phyloP scores from a whole-genome alignment of 2,797 vertebrate species.

The Liparis tanakae region DNA sequence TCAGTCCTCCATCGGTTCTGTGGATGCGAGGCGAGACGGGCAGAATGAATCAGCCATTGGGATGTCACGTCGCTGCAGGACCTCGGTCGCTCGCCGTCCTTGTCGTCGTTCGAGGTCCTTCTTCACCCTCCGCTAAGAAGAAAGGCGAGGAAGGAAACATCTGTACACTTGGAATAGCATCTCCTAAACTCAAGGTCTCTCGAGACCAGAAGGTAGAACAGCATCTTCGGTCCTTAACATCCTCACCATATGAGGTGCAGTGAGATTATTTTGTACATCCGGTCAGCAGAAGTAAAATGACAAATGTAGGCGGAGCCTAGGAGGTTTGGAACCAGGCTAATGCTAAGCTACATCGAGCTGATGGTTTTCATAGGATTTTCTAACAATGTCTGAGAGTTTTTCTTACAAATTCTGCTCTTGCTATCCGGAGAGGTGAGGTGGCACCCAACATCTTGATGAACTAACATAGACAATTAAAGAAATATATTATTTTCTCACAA shows the following conservation, averaged over 20 bases:
- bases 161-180: background rate
- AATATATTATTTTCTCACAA: conserved; percentile 4
- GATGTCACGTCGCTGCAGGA: conserved; percentile 2
- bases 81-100: background rate
- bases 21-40: background rate
- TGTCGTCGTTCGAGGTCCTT: background rate
- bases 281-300: background rate
- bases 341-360: background rate
- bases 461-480: background rate
- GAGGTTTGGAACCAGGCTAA: background rate
- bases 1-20: background rate
- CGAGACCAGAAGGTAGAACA: background rate
- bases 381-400: background rate
- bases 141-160: background rate
- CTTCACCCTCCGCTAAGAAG: background rate
- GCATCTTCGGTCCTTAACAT: conserved; percentile 3
- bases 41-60: background rate
- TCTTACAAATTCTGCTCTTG: background rate
- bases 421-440: background rate
- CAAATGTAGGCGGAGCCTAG: background rate
- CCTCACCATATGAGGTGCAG: background rate
- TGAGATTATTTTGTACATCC: background rate
- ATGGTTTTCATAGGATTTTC: conserved; percentile 3
- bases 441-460: background rate
- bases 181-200: background rate